Percentiles rank a stretch among this genome's conserved stretches.
These are phyloP conservation scores for Condylostylus longicornis DNA, from an alignment of 1,140 invertebrate species.

Conservation along the genomic window DNA sequence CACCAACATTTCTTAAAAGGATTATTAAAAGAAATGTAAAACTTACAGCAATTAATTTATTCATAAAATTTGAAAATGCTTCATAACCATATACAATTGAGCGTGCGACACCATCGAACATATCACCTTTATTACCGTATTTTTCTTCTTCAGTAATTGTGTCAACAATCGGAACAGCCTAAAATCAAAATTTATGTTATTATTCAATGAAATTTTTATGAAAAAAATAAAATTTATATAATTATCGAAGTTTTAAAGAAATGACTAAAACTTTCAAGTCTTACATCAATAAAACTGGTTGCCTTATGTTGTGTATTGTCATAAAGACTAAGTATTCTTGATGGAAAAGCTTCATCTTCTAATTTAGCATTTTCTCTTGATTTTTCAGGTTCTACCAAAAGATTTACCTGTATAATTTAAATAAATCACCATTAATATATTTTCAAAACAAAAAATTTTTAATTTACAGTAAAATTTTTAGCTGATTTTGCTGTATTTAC, in stretches of 20 bases:
- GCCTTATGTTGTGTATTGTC: slow-evolving; percentile 25
- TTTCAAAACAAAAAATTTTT: too few relatives aligned
- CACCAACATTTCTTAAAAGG: too few relatives aligned
- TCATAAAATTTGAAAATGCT: slow-evolving; percentile 38
- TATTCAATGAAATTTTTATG: background rate
- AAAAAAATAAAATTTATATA: too few relatives aligned
- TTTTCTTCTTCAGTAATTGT: slow-evolving; percentile 41
- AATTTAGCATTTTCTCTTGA: slow-evolving; percentile 26
- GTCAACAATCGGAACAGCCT: slow-evolving; percentile 40
- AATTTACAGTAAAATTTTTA: too few relatives aligned
- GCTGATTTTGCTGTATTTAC: too few relatives aligned
- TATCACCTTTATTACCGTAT: slow-evolving; percentile 42
- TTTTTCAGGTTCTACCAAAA: slow-evolving; percentile 17
- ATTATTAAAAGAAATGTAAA: background rate
- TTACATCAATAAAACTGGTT: slow-evolving; percentile 20
- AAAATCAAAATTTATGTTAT: slow-evolving; percentile 2
- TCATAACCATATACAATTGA: slow-evolving; percentile 38
- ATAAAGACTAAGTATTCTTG: slow-evolving; percentile 22
- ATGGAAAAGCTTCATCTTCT: slow-evolving; percentile 24
- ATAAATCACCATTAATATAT: too few relatives aligned
- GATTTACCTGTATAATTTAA: slow-evolving; percentile 11
- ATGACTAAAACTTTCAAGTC: too few relatives aligned
- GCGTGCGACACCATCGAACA: slow-evolving; percentile 35
- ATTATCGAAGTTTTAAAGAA: too few relatives aligned
- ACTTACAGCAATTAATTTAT: slow-evolving; percentile 36